Base-by-base conservation (phyloP, 1,140 invertebrate species). In the Pseudomyrmex flavicornis region DNA sequence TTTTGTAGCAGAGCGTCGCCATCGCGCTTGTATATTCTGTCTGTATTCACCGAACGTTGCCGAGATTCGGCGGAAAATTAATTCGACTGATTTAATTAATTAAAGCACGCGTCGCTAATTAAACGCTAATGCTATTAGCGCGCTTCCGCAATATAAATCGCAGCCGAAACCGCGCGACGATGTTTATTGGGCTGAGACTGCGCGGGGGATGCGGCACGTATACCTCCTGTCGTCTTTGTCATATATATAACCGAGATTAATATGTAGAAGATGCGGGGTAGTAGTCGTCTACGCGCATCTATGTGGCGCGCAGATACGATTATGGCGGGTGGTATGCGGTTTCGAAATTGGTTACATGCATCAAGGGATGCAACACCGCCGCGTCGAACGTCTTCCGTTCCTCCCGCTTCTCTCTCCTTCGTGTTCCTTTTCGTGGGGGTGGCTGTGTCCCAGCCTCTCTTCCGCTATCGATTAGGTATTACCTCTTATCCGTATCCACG, bases 301-400 rank as follows among this genome's bases (percentile, higher is more conserved):
- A 35, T 35, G 35, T 35, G 35, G 85, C 85, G 79, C 86, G 46
- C 35, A 87, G 86, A 86, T 86, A 87, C 17, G 86, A 85, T 87
- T 87, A 87, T 66, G 72, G 72, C 79, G 86, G 5, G 35, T 35
- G 35, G 35, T 80, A 79, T 87, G 86, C 80, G 85, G 86, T 87
- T 35, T 87, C 52, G 80, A 87, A 87, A 87, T 87, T 87, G 85
- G 85, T 86, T 87, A 77, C 79, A 83, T 87, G 85, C 86, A 87
- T 83, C 85, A 83, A 63, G 58, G 72, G 85, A 58, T 83, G 79
- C 86, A 86, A 65, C 79, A 58, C 48, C 56, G 54, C 48, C 17
- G 52, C 58, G 35, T 35, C 54, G 26, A 59, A 26, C 63, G 80
- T 72, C 76, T 88, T 88, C 76, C 84, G 52, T 62, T 73, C 35